Evolutionary conservation across 2,113 vertebrate genomes (phyloP), one percentile per base, ranked within the genome.

Genomic region (Glareola pratincola): DNA sequence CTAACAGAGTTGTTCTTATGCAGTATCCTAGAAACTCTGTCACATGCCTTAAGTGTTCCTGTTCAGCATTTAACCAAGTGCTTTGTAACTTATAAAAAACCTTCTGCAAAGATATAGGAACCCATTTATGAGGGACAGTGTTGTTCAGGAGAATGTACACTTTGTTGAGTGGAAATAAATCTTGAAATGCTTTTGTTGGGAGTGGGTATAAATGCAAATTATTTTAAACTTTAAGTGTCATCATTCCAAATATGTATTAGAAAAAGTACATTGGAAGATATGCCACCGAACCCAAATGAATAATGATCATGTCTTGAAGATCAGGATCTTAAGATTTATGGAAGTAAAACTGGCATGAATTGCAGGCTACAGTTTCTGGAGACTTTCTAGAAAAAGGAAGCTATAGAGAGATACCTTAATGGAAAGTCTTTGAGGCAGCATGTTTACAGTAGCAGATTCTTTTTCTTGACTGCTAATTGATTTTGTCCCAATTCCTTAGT

Each of bases 21-120:
- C 34, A 80, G 92, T 95, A 95, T 96, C 95, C 92, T 92, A 94
- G 92, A 96, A 96, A 94, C 95, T 90, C 62, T 67, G 69, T 94
- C 88, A 92, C 86, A 59, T 96, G 91, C 47, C 64, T 86, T 62
- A 89, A 81, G 69, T 91, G 88, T 92, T 96, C 63, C 80, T 95
- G 76, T 96, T 95, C 85, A 86, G 92, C 92, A 83, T 96, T 97
- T 94, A 95, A 88, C 92, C 83, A 92, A 95, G 84, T 95, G 76
- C 80, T 82, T 95, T 95, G 60, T 91, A 92, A 72, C 76, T 96
- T 87, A 63, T 2, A 78, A 92, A 88, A 88, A 93, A 74, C 39
- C 54, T 86, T 85, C 59, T 87, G 73, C 89, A 91, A 81, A 96
- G 87, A 75, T 95, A 72, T 34, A 64, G 77, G 81, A 94, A 75